These are phyloP conservation scores for Micrasema minimum DNA, from an alignment of 1,140 invertebrate species.

Conservation along the genomic window DNA sequence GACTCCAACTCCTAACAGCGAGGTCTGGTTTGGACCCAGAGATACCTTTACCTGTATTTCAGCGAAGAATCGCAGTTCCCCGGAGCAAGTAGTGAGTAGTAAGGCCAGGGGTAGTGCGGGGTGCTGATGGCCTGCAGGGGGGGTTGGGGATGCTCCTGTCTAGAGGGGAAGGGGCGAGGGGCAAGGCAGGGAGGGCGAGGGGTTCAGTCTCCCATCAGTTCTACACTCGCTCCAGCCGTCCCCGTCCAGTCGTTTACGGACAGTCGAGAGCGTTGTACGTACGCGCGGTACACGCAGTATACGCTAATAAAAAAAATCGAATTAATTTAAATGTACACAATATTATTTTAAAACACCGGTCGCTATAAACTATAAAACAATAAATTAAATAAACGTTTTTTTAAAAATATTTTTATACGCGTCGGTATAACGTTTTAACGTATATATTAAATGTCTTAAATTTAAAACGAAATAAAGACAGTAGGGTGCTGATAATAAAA, in stretches of 20 bases:
- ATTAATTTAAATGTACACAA: slow-evolving; percentile 35
- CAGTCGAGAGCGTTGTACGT: slow-evolving; percentile 17
- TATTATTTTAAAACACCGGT: slow-evolving; percentile 27
- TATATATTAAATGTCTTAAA: no score
- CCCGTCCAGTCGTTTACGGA: slow-evolving; percentile 57
- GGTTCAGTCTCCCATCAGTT: not conserved
- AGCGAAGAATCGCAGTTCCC: slow-evolving; percentile 6
- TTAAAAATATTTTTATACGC: slow-evolving; percentile 35
- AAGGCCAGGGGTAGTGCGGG: not conserved
- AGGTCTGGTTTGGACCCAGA: no score
- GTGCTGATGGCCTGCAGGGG: not conserved
- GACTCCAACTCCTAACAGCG: no score
- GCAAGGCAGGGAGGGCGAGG: not conserved
- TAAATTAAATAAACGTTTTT: slow-evolving; percentile 30
- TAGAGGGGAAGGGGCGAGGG: slow-evolving; percentile 1
- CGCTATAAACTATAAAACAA: slow-evolving; percentile 17
- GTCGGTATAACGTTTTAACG: not conserved
- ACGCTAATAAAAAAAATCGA: slow-evolving; percentile 39
- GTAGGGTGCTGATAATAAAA: not conserved
- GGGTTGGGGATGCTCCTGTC: slow-evolving; percentile 4
- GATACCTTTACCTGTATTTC: slow-evolving; percentile 12
- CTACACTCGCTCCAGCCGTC: slow-evolving; percentile 54
- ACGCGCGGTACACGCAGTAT: slow-evolving; percentile 25
- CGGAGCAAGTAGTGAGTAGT: not conserved
- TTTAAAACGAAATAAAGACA: slow-evolving; percentile 6